Base-by-base conservation (phyloP, 2,797 vertebrate species). In the Pelodytes ibericus region DNA sequence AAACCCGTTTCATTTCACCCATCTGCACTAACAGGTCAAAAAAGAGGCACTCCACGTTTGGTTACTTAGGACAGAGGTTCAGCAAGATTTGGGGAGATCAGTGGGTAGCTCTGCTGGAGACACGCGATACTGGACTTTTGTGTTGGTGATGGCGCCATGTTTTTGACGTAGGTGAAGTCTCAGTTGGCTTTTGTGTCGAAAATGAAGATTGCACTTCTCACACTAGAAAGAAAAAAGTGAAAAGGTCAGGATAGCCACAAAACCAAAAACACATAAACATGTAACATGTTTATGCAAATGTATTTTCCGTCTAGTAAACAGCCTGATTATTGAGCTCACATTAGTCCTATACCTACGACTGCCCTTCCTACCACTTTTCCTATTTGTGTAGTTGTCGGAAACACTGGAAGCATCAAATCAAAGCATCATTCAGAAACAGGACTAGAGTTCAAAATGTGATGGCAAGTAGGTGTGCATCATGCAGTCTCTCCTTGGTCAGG, bases 131-230 rank as follows among this genome's bases (percentile, higher is more conserved):
- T 99, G 98, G 85, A 98, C 93, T 93, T 99, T 99, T 82, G 98
- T 99, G 93, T 99, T 99, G 77, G 98, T 99, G 92, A 99, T 99
- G 85, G 98, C 97, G 1, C 98, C 98, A 1, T 99, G 98, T 87
- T 99, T 99, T 92, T 99, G 98, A 81, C 97, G 95, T 4, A 99
- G 90, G 80, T 99, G 98, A 80, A 99, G 89, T 82, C 97, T 92
- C 24, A 99, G 93, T 85, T 99, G 98, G 86, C 97, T 99, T 90
- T 99, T 99, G 93, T 99, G 98, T 84, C 98, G 96, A 87, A 99
- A 99, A 90, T 99, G 97, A 89, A 99, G 87, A 88, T 99, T 99
- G 92, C 97, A 99, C 92, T 99, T 99, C 92, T 99, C 98, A 88
- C 98, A 99, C 98, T 99, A 66, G 16, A 70, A 73, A 72, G 39